Evolutionary conservation across 2,113 vertebrate genomes (phyloP), one percentile per base, ranked within the genome.

Genomic region (Psilopogon haemacephalus): DNA sequence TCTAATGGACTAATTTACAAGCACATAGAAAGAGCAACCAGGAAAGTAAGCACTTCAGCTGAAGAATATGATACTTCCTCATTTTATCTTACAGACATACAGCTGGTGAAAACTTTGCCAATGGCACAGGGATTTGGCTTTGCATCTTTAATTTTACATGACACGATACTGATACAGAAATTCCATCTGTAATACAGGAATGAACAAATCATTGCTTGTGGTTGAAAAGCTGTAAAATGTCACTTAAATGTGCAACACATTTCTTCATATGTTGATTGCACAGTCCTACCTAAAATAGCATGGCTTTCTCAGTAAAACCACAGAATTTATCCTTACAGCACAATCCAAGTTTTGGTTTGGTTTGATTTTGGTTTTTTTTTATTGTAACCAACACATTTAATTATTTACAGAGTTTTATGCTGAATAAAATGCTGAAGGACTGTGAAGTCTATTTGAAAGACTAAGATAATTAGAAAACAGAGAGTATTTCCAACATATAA

Each of bases 371-470:
- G n/a, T 42, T 40, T 40, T 40, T 87, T 58, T 68, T 90, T 63
- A 77, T 79, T 86, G 35, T 84, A 91, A 93, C 94, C 89, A 93
- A 86, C 50, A 13, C 65, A 68, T 95, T 83, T 95, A 94, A 94
- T 96, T 94, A 95, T 91, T 93, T 83, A 75, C 72, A 88, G 52
- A 73, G 48, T 56, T 92, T 71, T 44, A 84, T 30, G 27, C 38
- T 52, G 71, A 63, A 93, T 78, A 37, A 92, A 90, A 85, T 48
- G 46, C 60, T 88, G 52, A 85, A 87, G 62, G 21, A 84, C 35
- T 65, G n/a, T 69, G 55, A 82, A 87, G 91, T 88, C 83, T 80
- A 40, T 79, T 94, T n/a, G 78, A 42, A 88, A 86, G 48, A 46
- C 27, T 52, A 58, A 91, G 56, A 75, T 52, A 79, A 91, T 87